Conservation (phyloP, 2,113 vertebrate species). For the Parotia lawesii region DNA sequence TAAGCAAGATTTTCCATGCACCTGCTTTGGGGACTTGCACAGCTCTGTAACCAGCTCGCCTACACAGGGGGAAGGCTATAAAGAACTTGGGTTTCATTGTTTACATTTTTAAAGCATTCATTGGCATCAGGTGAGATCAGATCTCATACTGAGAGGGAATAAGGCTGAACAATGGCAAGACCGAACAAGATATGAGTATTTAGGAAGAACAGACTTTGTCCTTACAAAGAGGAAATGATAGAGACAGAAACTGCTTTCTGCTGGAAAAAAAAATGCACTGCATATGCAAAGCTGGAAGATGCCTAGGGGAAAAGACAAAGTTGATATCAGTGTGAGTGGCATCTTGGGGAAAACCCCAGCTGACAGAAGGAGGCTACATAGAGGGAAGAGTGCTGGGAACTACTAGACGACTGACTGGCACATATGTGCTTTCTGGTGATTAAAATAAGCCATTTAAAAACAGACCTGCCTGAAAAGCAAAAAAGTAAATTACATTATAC, state of each 20-base stretch:
- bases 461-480: constrained; percentile 66
- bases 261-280: not conserved
- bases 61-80: not conserved
- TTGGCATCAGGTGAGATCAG: not conserved
- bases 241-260: constrained; percentile 24
- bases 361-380: constrained; percentile 61
- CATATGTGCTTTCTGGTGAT: constrained; percentile 66
- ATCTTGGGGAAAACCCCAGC: constrained; percentile 68
- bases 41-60: not conserved
- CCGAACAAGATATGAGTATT: not conserved
- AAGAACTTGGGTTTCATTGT: not conserved
- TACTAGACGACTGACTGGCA: constrained; percentile 58
- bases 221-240: not conserved
- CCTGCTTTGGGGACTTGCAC: constrained; percentile 28
- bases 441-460: constrained; percentile 66
- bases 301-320: constrained; percentile 53
- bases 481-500: constrained; percentile 62
- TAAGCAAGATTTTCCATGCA: not conserved
- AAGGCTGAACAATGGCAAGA: not conserved
- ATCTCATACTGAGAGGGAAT: not conserved
- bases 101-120: not conserved
- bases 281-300: constrained; percentile 53
- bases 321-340: constrained; percentile 59
- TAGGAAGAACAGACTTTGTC: not conserved
- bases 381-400: constrained; percentile 49